Percentiles rank a stretch among this genome's conserved stretches.
These are phyloP conservation scores for Neosilurus hyrtlii DNA, from an alignment of 2,797 vertebrate genomes.

Conservation along the genomic window DNA sequence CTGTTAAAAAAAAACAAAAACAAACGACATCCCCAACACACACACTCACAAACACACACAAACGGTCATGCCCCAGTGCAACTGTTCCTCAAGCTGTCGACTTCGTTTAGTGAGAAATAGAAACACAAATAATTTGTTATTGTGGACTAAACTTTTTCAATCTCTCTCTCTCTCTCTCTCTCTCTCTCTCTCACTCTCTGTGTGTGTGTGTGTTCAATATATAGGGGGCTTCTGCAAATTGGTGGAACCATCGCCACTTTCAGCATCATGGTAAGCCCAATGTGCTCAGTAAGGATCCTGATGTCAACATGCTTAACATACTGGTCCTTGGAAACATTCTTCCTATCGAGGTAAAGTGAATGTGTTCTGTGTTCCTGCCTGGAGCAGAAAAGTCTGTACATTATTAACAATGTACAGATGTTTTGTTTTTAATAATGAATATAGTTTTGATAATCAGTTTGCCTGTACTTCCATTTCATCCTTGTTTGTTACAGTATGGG, in stretches of 20 bases:
- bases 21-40: no score
- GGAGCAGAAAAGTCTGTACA: background rate
- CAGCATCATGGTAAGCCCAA: slow-evolving; percentile 96
- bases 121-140: no score
- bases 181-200: background rate
- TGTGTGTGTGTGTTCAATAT: slow-evolving; percentile 7
- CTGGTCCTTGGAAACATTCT: slow-evolving; percentile 87
- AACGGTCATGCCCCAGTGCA: no score
- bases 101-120: no score
- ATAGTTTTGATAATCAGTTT: background rate
- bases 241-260: slow-evolving; percentile 98
- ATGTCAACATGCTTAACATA: slow-evolving; percentile 87
- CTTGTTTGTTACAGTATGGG: slow-evolving; percentile 78
- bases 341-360: slow-evolving; percentile 80
- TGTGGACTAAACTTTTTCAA: no score
- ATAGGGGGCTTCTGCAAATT: slow-evolving; percentile 91
- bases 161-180: no score
- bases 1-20: no score
- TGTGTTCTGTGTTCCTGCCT: background rate
- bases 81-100: no score
- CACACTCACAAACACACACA: no score
- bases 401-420: background rate
- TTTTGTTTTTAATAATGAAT: background rate
- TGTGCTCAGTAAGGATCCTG: slow-evolving; percentile 88
- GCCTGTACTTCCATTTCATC: background rate